Conservation (phyloP, 2,888 invertebrate species). For the Hyalella azteca region DNA sequence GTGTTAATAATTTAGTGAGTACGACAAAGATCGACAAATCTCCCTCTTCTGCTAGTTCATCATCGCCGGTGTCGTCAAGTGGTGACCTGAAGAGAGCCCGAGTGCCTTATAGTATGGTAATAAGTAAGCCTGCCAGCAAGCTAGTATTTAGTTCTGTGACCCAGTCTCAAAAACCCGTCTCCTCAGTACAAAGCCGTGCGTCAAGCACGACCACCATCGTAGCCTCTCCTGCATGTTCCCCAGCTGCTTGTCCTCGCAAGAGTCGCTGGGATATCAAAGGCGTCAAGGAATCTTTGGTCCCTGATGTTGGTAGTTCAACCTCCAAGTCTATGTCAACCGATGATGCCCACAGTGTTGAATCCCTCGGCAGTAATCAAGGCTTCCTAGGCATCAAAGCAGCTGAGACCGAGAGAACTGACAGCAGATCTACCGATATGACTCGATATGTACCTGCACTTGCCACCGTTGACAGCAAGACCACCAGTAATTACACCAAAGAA, state of each 20-base stretch:
- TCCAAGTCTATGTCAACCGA: too few species aligned
- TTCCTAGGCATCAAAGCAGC: too few species aligned
- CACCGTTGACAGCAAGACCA: too few species aligned
- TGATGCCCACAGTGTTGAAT: too few species aligned
- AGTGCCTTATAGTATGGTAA: slow-evolving; percentile 29
- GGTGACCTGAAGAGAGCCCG: slow-evolving; percentile 9
- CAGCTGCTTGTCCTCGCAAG: background rate
- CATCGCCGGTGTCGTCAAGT: background rate
- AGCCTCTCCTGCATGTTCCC: background rate
- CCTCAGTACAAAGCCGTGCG: background rate
- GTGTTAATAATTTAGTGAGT: slow-evolving; percentile 1
- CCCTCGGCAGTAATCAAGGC: too few species aligned
- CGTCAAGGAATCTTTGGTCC: too few species aligned
- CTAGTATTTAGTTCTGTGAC: background rate
- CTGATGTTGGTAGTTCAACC: too few species aligned
- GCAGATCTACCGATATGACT: too few species aligned
- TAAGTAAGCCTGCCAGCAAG: background rate
- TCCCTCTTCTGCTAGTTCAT: background rate
- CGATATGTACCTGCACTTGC: too few species aligned
- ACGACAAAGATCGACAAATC: background rate
- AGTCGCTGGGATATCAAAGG: background rate
- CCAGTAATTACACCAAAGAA: too few species aligned
- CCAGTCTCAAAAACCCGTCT: background rate
- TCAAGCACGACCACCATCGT: background rate
- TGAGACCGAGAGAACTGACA: too few species aligned